Conservation (phyloP, 2,797 vertebrate species). For the Limosa lapponica region DNA sequence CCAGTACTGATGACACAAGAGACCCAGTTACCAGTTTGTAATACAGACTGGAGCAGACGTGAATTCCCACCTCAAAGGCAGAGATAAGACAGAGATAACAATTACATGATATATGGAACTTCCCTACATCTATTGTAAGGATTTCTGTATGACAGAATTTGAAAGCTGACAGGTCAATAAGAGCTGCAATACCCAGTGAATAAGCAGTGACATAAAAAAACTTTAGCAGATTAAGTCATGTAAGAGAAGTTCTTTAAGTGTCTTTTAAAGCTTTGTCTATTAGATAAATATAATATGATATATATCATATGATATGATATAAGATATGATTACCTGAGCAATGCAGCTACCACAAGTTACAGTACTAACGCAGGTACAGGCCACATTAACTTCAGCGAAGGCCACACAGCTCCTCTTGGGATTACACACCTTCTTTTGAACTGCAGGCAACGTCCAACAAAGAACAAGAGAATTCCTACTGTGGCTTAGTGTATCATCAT, state of each 20-base stretch:
- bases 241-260: not conserved
- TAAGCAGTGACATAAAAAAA: not conserved
- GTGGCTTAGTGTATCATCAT: not conserved
- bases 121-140: not conserved
- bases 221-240: not conserved
- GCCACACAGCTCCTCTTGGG: not conserved
- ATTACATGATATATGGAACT: not conserved
- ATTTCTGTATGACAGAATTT: not conserved
- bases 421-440: not conserved
- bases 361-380: not conserved
- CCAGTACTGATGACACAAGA: not conserved
- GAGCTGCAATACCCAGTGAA: not conserved
- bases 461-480: not conserved
- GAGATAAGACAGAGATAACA: not conserved
- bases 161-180: rapidly evolving
- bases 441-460: not conserved
- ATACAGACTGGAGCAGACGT: not conserved
- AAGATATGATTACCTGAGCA: not conserved
- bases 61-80: not conserved
- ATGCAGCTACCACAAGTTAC: not conserved
- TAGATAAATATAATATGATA: too few relatives aligned
- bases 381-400: not conserved
- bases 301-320: too few relatives aligned
- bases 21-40: not conserved
- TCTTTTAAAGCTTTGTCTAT: not conserved